Conservation (phyloP, 2,888 invertebrate species). For the Folsomia candida region DNA sequence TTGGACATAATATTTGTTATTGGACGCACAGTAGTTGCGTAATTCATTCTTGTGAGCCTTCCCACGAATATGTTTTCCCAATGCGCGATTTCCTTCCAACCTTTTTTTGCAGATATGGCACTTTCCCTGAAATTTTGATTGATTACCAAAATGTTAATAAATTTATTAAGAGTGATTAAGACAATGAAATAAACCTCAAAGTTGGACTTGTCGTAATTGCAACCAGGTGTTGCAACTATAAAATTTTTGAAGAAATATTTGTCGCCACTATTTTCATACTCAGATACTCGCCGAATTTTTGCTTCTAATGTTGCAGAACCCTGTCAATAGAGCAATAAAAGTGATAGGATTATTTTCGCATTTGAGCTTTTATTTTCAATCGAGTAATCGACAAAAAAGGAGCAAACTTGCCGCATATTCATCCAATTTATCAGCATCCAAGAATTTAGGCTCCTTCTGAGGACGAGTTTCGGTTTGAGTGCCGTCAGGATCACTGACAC, state of each 20-base stretch:
- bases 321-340: background rate
- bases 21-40: constrained; percentile 25
- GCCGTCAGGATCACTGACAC: constrained; percentile 33
- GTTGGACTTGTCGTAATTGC: constrained; percentile 27
- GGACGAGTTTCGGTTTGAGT: too few species aligned
- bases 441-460: constrained; percentile 7
- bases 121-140: constrained; percentile 19
- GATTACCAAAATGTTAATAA: too few species aligned
- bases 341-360: background rate
- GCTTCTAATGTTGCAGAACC: background rate
- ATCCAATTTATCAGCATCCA: constrained; percentile 31
- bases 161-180: background rate
- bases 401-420: constrained; percentile 33
- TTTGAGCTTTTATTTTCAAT: too few species aligned
- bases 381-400: too few species aligned
- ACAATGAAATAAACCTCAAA: constrained; percentile 25
- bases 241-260: background rate
- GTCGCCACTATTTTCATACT: too few species aligned
- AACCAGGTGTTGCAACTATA: constrained; percentile 22
- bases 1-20: background rate
- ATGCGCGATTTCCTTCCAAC: constrained; percentile 23
- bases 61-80: constrained; percentile 33
- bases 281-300: background rate
- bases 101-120: constrained; percentile 26
- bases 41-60: constrained; percentile 29